Evolutionary conservation across 2,888 invertebrate species (phyloP).

Genomic region (Cataglyphis livida): DNA sequence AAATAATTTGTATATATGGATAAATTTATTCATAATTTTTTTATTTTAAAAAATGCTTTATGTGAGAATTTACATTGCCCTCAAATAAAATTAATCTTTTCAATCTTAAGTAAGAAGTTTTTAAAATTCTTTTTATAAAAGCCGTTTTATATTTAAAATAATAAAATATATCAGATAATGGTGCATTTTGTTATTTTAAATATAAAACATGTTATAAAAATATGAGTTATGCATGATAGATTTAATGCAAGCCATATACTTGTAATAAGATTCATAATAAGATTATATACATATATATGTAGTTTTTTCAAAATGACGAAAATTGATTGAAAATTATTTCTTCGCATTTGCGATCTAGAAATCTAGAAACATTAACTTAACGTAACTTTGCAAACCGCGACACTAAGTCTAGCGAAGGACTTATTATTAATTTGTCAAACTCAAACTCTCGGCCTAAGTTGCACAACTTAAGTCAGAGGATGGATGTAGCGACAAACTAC

Average conservation of each 20-base stretch:
- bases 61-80: neutral
- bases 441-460: conserved; percentile 42
- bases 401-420: conserved; percentile 7
- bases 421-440: conserved; percentile 52
- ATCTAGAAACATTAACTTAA: conserved; percentile 35
- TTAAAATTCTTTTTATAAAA: neutral
- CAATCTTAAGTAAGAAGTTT: neutral
- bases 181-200: neutral
- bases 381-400: neutral
- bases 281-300: neutral
- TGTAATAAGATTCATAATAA: neutral
- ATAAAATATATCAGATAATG: neutral
- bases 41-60: conserved; percentile 1
- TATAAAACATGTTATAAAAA: neutral
- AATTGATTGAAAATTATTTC: neutral
- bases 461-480: conserved; percentile 19
- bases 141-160: neutral
- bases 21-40: neutral
- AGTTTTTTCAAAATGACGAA: neutral
- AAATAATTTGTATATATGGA: neutral
- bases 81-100: neutral
- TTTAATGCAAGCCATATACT: neutral
- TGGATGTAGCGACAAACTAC: conserved; percentile 31
- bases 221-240: neutral
- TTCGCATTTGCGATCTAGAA: neutral